Conservation (phyloP, 2,888 invertebrate species). For the Crocallis elinguaria region DNA sequence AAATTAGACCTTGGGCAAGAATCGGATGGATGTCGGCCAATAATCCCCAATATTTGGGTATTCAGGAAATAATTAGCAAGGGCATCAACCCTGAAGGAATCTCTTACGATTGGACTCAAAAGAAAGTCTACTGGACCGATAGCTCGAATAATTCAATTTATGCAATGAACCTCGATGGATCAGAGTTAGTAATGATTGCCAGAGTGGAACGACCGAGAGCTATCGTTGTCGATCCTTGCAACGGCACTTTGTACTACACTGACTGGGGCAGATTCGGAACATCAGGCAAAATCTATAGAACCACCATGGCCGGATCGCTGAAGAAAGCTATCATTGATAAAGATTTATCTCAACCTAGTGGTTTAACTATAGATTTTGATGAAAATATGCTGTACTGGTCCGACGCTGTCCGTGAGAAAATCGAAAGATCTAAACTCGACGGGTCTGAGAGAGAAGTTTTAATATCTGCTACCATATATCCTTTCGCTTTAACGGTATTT, state of each 20-base stretch:
- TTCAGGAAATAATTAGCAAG: slow-evolving; percentile 89
- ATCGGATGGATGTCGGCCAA: slow-evolving; percentile 92
- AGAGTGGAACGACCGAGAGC: slow-evolving; percentile 97
- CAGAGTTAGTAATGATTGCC: slow-evolving; percentile 95
- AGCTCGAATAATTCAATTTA: slow-evolving; percentile 97
- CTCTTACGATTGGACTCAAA: slow-evolving; percentile 98
- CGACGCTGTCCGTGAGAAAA: slow-evolving; percentile 97
- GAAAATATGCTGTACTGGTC: slow-evolving; percentile 98
- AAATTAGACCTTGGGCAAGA: slow-evolving; percentile 95
- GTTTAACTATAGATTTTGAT: slow-evolving; percentile 97
- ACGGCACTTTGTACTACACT: slow-evolving; percentile 97
- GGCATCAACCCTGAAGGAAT: slow-evolving; percentile 97
- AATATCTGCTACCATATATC: slow-evolving; percentile 96
- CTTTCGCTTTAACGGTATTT: slow-evolving; percentile 96
- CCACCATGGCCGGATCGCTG: slow-evolving; percentile 98
- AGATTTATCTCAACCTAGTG: slow-evolving; percentile 97
- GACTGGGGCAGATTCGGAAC: slow-evolving; percentile 98
- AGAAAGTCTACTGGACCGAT: slow-evolving; percentile 99
- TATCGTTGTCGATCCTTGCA: slow-evolving; percentile 98
- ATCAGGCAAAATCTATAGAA: slow-evolving; percentile 96
- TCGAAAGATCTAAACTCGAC: slow-evolving; percentile 95
- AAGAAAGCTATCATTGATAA: slow-evolving; percentile 95
- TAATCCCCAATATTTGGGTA: slow-evolving; percentile 86
- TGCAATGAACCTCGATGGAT: slow-evolving; percentile 96
- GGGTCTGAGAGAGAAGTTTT: slow-evolving; percentile 94